These are phyloP conservation scores for Coregonus ussuriensis DNA, from an alignment of 2,797 vertebrate genomes.

Conservation along the genomic window DNA sequence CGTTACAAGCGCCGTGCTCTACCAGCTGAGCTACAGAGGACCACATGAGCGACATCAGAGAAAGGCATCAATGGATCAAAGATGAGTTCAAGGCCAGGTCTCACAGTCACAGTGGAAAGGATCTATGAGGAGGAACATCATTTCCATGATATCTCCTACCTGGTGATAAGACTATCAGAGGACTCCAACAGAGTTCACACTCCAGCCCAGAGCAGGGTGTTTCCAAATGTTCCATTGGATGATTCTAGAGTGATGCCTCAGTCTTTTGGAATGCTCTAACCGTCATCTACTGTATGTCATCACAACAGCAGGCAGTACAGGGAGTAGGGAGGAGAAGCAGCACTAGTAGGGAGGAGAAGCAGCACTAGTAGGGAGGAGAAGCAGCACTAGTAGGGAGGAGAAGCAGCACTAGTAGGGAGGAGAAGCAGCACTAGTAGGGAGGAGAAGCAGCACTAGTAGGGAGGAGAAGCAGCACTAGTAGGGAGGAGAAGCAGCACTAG, in stretches of 20 bases:
- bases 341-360: background rate
- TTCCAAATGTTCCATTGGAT: slow-evolving; percentile 4
- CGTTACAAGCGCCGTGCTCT: no score
- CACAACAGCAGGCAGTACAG: background rate
- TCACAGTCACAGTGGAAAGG: background rate
- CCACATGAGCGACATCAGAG: background rate
- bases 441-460: background rate
- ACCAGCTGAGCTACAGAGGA: no score
- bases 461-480: background rate
- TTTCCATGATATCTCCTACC: background rate
- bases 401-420: background rate
- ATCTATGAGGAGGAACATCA: background rate
- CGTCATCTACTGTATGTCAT: background rate
- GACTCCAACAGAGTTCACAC: background rate
- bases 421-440: background rate
- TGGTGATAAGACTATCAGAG: background rate
- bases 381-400: background rate
- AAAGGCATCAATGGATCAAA: background rate
- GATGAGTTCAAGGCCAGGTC: background rate
- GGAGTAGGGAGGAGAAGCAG: background rate
- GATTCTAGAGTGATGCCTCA: background rate
- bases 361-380: background rate
- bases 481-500: background rate
- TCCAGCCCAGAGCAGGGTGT: background rate
- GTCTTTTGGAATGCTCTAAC: slow-evolving; percentile 1